A percentile compares a stretch with the other conserved stretches of the same genome.
Conservation (phyloP, 2,888 invertebrate genomes). For the Hypselothyrea guttata region DNA sequence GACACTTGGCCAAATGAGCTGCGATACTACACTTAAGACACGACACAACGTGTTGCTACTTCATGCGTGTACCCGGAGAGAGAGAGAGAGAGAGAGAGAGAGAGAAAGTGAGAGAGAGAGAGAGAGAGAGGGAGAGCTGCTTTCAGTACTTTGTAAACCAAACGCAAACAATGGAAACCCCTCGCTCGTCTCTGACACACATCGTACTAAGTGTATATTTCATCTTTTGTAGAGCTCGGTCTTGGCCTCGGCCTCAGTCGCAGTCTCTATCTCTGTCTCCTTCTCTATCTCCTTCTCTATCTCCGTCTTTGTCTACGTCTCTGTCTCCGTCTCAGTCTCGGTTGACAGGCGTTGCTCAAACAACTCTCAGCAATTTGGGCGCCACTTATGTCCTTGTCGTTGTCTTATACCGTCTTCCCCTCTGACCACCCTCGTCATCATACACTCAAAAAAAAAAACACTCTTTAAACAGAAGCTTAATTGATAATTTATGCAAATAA, state of each 20-base stretch:
- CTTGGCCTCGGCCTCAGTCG: not conserved
- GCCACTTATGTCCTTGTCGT: conserved; percentile 63
- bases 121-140: conserved; percentile 10
- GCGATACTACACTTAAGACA: conserved; percentile 11
- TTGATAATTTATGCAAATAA: too few relatives aligned
- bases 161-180: too few relatives aligned
- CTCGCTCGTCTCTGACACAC: conserved; percentile 8
- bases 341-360: conserved; percentile 37
- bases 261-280: not conserved
- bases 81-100: not conserved
- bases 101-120: not conserved
- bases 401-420: conserved; percentile 1
- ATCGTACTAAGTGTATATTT: conserved; percentile 2
- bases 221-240: not conserved
- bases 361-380: conserved; percentile 52
- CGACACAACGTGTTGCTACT: conserved; percentile 34
- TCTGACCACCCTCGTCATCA: conserved; percentile 3
- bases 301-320: not conserved
- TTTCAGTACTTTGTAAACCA: too few relatives aligned
- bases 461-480: too few relatives aligned
- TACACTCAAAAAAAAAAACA: too few relatives aligned
- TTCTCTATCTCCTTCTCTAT: too few relatives aligned
- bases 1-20: conserved; percentile 44
- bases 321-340: not conserved
- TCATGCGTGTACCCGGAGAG: conserved; percentile 10